phyloP scores from a whole-genome alignment of 2,113 vertebrate species.

The Casuarius casuarius region DNA sequence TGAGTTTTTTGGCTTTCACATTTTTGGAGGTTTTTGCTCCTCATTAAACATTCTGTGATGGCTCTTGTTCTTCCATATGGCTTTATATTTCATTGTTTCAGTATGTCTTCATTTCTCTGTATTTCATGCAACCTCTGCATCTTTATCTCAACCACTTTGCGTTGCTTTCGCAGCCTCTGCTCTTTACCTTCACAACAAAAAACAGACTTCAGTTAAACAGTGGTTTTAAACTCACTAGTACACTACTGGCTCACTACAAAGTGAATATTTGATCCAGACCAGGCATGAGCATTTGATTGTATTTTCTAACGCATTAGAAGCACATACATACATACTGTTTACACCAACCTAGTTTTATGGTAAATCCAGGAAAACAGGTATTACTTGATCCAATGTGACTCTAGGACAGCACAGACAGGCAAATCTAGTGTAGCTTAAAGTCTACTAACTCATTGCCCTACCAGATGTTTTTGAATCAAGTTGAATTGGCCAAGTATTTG shows the following conservation, averaged over 20 bases:
- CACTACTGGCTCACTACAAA: background rate
- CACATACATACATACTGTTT: background rate
- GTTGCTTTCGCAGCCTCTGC: slow-evolving; percentile 25
- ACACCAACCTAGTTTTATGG: background rate
- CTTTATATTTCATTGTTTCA: slow-evolving; percentile 29
- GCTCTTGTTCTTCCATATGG: slow-evolving; percentile 4
- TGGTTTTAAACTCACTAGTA: background rate
- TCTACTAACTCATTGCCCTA: background rate
- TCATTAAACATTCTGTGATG: slow-evolving; percentile 21
- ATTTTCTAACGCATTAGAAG: background rate
- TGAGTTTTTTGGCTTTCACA: background rate
- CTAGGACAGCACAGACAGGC: background rate
- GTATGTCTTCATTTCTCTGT: slow-evolving; percentile 8
- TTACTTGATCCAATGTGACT: background rate
- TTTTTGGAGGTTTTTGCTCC: background rate
- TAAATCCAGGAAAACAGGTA: background rate
- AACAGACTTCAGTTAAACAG: background rate
- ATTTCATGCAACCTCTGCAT: slow-evolving; percentile 34
- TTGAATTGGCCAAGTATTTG: background rate
- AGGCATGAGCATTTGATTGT: background rate
- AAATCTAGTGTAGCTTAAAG: background rate
- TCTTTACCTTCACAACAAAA: background rate
- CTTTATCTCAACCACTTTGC: slow-evolving; percentile 3
- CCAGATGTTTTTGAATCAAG: background rate
- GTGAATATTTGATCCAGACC: background rate